Evolutionary conservation across 2,113 vertebrate genomes (phyloP), one percentile per base, ranked within the genome.

Genomic region (Plectropomus leopardus): DNA sequence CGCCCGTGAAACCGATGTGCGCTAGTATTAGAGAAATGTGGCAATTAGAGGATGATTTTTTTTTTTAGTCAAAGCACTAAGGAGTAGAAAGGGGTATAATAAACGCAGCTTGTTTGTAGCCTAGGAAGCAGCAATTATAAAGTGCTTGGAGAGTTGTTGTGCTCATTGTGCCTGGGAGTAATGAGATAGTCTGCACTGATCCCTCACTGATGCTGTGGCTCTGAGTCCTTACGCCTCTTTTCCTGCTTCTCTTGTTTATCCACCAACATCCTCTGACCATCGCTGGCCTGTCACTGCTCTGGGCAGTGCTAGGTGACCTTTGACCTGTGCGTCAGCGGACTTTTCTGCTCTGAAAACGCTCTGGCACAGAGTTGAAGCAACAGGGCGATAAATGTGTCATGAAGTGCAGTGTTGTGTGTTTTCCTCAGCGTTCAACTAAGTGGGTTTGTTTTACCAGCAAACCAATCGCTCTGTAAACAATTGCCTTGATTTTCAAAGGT

Each of bases 181-280:
- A 94, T 93, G 87, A 91, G 93, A 88, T 83, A 85, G 86, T 71
- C 90, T 90, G 92, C 57, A 40, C 89, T 94, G 92, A 94, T 95
- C 94, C 80, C 78, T 80, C 78, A 85, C 78, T 92, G 89, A 91
- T 91, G 93, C 92, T 93, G 84, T 90, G 90, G 63, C 47, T 78
- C 57, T 89, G 90, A 92, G 88, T 95, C 86, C 94, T 87, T 68
- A 76, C 42, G 57, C 71, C 70, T 85, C 92, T 83, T 94, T 80
- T 88, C 91, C 89, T 86, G 78, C 91, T 93, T 87, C 88, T 91
- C 75, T 92, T 89, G 90, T 94, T 95, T 89, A 94, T 91, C 89
- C 86, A 70, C 76, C 75, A 70, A 82, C 84, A 82, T 89, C 87
- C 87, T 81, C 76, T 89, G 75, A 84, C 88, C 78, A 7, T 78